Base-by-base conservation (phyloP, 2,113 vertebrate species). In the Thinocorus orbignyianus region DNA sequence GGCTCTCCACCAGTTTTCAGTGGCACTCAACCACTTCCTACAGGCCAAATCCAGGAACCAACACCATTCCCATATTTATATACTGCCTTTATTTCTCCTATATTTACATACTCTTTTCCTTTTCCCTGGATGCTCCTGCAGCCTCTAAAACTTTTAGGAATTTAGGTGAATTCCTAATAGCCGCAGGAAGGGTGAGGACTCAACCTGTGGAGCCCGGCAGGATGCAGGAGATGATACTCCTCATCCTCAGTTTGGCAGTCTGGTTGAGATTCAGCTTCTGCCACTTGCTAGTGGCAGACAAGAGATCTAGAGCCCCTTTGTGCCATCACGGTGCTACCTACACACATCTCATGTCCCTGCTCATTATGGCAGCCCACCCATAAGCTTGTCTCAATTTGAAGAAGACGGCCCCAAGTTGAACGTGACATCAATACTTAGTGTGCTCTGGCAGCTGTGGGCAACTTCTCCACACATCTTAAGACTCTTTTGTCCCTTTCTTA, bases 341-440 rank as follows among this genome's bases (percentile, higher is more conserved):
- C 26, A 41, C 18, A 30, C 17, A 28, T n/a, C 26, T 79, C 39
- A n/a, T 6, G 17, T 35, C 44, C 37, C 9, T 72, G 48, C 33
- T 70, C 37, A 17, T 57, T 70, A 28, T 10, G 13, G 31, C 39
- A 86, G 57, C 30, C 35, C 26, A 73, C n/a, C n/a, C 20, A 17
- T 10, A 41, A 58, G 15, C 16, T 73, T 60, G 46, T 35, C 51
- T 55, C 24, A 35, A 3, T 68, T 69, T 81, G 54, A 87, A 81
- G 76, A 65, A 41, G 48, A 65, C 6, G 13, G 3, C 11, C 19
- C 4, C 11, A 48, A 33, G 22, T 1, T 82, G 66, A 49, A 17
- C 0, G 0, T 30, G n/a, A 37, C 28, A 57, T 30, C 0, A 0
- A 48, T 48, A 86, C 8, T 35, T 74, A 51, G 71, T 2, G 9